phyloP scores from a whole-genome alignment of 2,113 vertebrate genomes.

The Eulacestoma nigropectus region DNA sequence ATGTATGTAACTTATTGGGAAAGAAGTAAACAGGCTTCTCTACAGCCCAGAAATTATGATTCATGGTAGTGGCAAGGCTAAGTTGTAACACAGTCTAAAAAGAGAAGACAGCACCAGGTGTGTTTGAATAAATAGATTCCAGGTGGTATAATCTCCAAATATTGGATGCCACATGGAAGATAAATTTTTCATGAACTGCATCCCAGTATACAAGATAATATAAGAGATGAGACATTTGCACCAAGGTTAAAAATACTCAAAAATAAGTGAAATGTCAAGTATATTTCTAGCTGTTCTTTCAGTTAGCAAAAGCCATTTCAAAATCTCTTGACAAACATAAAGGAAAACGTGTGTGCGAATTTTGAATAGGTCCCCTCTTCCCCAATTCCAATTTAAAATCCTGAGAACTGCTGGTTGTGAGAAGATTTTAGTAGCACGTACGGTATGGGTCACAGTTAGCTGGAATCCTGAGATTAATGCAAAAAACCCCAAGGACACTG shows the following conservation, averaged over 20 bases:
- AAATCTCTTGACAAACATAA: constrained; percentile 31
- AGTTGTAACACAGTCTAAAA: background rate
- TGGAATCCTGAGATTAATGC: background rate
- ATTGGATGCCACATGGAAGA: constrained; percentile 14
- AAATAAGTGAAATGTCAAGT: constrained; percentile 41
- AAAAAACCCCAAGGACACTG: background rate
- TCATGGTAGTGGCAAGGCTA: background rate
- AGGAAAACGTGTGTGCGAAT: background rate
- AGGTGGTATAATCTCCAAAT: constrained; percentile 39
- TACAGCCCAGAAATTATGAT: constrained; percentile 11
- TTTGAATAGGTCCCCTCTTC: background rate
- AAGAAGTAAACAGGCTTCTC: background rate
- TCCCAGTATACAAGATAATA: background rate
- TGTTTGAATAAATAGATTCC: constrained; percentile 30
- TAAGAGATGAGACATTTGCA: constrained; percentile 48
- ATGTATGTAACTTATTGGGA: background rate
- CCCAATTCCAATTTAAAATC: background rate
- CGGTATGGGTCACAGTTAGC: background rate
- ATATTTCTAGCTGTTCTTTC: constrained; percentile 40
- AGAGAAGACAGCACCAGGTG: background rate
- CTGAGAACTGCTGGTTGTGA: background rate
- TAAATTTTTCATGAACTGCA: constrained; percentile 46
- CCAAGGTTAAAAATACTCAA: constrained; percentile 55
- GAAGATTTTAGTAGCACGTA: background rate
- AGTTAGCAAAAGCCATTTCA: constrained; percentile 24